These are phyloP conservation scores for Petrocephalus sullivani DNA, from an alignment of 2,797 vertebrate species.

Conservation along the genomic window DNA sequence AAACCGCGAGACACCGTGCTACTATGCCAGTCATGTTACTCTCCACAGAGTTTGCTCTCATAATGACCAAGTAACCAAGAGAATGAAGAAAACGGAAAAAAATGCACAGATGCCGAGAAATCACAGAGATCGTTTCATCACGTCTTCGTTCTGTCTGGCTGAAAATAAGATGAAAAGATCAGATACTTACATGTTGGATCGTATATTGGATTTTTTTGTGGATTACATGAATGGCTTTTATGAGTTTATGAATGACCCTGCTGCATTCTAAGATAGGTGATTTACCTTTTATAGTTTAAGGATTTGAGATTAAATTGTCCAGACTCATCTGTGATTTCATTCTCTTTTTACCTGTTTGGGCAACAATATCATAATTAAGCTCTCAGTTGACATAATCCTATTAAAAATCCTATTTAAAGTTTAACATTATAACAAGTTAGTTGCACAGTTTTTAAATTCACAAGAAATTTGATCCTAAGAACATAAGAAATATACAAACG, in stretches of 20 bases:
- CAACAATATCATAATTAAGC: conserved; percentile 38
- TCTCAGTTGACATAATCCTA: conserved; percentile 35
- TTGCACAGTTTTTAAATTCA: conserved; percentile 39
- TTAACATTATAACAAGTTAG: conserved; percentile 34
- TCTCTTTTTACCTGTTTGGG: neutral
- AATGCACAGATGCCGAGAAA: neutral
- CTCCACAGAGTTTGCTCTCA: neutral
- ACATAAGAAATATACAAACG: too few species aligned
- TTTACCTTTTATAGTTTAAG: conserved; percentile 1
- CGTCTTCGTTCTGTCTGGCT: conserved; percentile 27
- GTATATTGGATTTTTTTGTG: neutral
- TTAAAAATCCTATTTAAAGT: conserved; percentile 38
- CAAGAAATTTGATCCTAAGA: conserved; percentile 40
- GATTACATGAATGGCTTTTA: neutral
- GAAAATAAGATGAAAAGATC: conserved; percentile 38
- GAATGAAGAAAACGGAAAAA: neutral
- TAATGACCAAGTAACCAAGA: neutral
- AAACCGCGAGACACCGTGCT: neutral
- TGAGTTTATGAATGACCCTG: neutral
- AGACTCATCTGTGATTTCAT: conserved; percentile 38
- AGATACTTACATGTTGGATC: conserved; percentile 36
- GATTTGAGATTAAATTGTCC: conserved; percentile 19
- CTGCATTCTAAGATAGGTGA: neutral
- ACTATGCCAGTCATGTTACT: neutral
- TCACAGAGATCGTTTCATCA: neutral